Evolutionary conservation across 2,888 invertebrate genomes (phyloP).

Genomic region (Drosophila nr. fundita): DNA sequence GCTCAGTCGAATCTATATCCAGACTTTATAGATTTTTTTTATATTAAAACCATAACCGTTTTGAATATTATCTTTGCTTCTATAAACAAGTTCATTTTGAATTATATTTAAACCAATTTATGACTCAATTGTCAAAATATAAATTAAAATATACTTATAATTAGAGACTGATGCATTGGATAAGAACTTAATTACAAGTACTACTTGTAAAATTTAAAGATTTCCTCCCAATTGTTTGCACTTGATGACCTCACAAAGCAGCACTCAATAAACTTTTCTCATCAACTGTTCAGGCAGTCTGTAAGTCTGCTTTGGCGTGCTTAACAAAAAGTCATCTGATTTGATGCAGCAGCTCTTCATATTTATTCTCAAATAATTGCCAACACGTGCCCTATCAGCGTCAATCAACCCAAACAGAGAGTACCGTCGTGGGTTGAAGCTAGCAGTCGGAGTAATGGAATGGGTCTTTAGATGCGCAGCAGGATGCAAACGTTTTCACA

Average conservation of each 20-base stretch:
- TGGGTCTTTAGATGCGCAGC: constrained; percentile 21
- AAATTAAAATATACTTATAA: not conserved
- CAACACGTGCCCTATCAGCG: constrained; percentile 83
- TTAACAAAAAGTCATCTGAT: constrained; percentile 57
- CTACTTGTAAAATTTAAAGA: not conserved
- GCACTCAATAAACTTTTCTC: constrained; percentile 8
- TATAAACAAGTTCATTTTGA: not conserved
- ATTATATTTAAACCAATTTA: not conserved
- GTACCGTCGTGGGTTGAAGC: not conserved
- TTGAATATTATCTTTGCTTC: not conserved
- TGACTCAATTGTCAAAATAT: not conserved
- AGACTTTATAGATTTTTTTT: not conserved
- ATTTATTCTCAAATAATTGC: constrained; percentile 81
- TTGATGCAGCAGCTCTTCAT: constrained; percentile 58
- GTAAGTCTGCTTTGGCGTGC: constrained; percentile 22
- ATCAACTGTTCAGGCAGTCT: constrained; percentile 9
- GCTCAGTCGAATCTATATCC: not conserved
- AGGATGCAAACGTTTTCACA: constrained; percentile 67
- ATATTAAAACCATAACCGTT: not conserved
- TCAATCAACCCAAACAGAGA: constrained; percentile 71
- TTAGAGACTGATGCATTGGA: not conserved
- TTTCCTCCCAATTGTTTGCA: not conserved
- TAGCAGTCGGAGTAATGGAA: not conserved
- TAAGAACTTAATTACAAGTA: not conserved
- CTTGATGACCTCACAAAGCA: not conserved